Evolutionary conservation across 2,888 invertebrate genomes (phyloP).

Genomic region (Pasiphila rectangulata): DNA sequence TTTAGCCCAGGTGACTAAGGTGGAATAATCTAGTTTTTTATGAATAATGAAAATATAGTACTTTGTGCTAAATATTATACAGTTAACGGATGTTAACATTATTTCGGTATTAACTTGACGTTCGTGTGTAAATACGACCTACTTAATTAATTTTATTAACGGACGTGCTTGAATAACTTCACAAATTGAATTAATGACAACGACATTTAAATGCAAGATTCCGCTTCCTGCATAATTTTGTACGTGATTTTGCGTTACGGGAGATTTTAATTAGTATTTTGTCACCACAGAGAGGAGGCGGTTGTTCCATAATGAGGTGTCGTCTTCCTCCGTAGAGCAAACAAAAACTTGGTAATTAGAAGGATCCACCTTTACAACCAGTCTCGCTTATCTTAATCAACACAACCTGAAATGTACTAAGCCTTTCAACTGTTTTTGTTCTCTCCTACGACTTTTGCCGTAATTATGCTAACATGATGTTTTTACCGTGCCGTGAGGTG

Average conservation of each 20-base stretch:
- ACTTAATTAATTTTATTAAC: neutral
- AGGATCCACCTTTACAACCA: constrained; percentile 22
- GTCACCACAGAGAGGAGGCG: constrained; percentile 26
- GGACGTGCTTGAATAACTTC: constrained; percentile 6
- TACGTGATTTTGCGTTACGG: constrained; percentile 36
- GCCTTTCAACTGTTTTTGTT: no score
- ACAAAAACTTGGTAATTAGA: constrained; percentile 48
- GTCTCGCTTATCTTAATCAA: constrained; percentile 8
- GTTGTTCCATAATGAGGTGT: constrained; percentile 43
- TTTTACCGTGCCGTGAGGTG: no score
- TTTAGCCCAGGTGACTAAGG: no score
- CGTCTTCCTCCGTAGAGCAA: constrained; percentile 38
- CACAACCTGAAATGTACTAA: neutral
- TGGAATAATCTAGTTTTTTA: no score
- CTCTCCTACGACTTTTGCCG: no score
- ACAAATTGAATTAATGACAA: constrained; percentile 11
- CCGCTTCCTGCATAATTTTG: constrained; percentile 22
- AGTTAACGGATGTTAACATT: constrained; percentile 5
- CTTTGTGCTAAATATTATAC: no score
- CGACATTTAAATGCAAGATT: constrained; percentile 16
- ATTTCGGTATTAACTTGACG: no score
- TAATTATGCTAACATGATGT: no score
- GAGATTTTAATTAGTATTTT: constrained; percentile 36
- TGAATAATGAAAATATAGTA: no score
- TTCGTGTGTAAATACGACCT: neutral